phyloP scores from a whole-genome alignment of 2,113 vertebrate species.

The Empidonax alnorum region DNA sequence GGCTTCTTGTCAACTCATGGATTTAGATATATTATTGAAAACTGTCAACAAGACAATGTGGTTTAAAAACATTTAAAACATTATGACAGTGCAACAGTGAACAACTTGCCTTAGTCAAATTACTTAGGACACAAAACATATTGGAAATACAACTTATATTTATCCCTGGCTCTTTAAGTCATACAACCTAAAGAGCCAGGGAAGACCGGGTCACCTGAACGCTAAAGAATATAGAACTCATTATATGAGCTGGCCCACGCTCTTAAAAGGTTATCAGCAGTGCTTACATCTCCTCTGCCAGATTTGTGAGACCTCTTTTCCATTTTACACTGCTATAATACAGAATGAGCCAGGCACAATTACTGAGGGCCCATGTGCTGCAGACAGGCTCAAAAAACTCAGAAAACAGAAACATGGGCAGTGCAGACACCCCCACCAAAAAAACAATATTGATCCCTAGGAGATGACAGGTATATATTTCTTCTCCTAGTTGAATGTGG shows the following conservation, averaged over 20 bases:
- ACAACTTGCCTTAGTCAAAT: background rate
- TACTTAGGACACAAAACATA: background rate
- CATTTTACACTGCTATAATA: background rate
- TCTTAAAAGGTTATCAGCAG: background rate
- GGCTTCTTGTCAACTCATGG: background rate
- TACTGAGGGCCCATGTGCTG: background rate
- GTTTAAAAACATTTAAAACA: background rate
- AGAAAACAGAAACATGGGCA: background rate
- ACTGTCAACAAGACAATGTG: background rate
- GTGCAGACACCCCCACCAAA: background rate
- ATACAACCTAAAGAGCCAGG: background rate
- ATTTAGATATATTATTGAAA: background rate
- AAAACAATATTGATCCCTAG: rapidly evolving
- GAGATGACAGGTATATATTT: background rate
- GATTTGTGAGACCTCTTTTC: background rate
- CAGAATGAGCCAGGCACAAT: background rate
- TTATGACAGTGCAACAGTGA: background rate
- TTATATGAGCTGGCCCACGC: background rate
- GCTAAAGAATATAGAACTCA: background rate
- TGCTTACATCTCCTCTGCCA: background rate
- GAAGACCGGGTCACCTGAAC: background rate
- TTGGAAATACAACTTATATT: background rate
- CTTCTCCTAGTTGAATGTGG: background rate
- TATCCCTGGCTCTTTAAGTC: too few species aligned
- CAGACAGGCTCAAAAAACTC: background rate